A percentile compares a stretch with the other conserved stretches of the same genome.
phyloP scores from a whole-genome alignment of 2,797 vertebrate species.

The Moxostoma hubbsi region DNA sequence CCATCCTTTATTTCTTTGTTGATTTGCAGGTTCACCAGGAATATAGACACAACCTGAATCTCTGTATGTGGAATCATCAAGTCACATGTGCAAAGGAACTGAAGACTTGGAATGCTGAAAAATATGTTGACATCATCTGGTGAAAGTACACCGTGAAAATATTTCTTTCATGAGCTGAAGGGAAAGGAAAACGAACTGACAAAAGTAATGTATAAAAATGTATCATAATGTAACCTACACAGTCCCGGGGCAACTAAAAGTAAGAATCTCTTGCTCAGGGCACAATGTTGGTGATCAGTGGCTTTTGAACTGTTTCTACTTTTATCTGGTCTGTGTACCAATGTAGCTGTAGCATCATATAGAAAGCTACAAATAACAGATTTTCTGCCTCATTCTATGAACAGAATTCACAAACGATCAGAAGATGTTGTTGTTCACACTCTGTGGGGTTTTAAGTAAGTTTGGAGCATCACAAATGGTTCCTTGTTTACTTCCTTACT shows the following conservation, averaged over 20 bases:
- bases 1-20: not conserved
- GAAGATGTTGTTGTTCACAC: too few relatives aligned
- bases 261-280: not conserved
- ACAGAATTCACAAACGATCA: too few relatives aligned
- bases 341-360: too few relatives aligned
- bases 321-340: not conserved
- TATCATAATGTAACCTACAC: not conserved
- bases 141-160: conserved; percentile 14
- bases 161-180: not conserved
- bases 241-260: not conserved
- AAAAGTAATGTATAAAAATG: not conserved
- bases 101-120: conserved; percentile 8
- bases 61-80: not conserved
- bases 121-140: not conserved
- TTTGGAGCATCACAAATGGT: too few relatives aligned
- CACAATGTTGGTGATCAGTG: not conserved
- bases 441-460: too few relatives aligned
- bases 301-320: not conserved
- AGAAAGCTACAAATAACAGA: too few relatives aligned
- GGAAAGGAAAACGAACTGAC: not conserved
- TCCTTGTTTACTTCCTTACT: too few relatives aligned
- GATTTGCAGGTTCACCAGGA: not conserved
- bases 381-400: too few relatives aligned
- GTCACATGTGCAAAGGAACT: not conserved
- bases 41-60: not conserved